Conservation (phyloP, 2,113 vertebrate genomes). For the Zosterops japonicus region DNA sequence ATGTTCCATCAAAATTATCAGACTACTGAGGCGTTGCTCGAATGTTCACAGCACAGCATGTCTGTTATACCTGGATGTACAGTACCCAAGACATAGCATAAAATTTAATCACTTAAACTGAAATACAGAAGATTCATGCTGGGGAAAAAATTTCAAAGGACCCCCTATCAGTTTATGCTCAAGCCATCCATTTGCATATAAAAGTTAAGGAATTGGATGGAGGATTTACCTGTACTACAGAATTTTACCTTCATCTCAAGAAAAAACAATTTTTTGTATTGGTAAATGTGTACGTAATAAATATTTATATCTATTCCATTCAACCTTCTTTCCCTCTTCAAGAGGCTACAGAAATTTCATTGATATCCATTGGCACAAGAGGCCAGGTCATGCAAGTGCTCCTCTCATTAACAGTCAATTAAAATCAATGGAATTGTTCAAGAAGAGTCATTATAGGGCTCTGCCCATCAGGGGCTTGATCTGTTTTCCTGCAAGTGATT, state of each 20-base stretch:
- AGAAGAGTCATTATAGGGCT: background rate
- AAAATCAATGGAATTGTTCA: constrained; percentile 27
- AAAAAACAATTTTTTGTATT: background rate
- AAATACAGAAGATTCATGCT: background rate
- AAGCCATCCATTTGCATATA: background rate
- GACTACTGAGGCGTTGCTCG: background rate
- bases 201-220: background rate
- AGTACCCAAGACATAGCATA: background rate
- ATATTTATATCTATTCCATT: background rate
- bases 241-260: background rate
- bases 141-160: background rate
- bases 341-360: background rate
- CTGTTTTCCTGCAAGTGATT: constrained; percentile 17
- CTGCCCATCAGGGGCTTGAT: background rate
- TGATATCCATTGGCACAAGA: background rate
- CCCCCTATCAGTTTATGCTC: background rate
- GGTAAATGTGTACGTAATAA: background rate
- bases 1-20: background rate
- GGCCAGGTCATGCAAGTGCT: background rate
- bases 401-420: constrained; percentile 31
- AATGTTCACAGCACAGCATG: background rate
- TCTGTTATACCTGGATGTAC: constrained; percentile 20
- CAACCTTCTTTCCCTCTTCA: background rate
- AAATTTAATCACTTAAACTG: background rate
- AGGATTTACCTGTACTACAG: background rate